Evolutionary conservation across 2,113 vertebrate genomes (phyloP).

Genomic region (Andinoacara biseriatus): DNA sequence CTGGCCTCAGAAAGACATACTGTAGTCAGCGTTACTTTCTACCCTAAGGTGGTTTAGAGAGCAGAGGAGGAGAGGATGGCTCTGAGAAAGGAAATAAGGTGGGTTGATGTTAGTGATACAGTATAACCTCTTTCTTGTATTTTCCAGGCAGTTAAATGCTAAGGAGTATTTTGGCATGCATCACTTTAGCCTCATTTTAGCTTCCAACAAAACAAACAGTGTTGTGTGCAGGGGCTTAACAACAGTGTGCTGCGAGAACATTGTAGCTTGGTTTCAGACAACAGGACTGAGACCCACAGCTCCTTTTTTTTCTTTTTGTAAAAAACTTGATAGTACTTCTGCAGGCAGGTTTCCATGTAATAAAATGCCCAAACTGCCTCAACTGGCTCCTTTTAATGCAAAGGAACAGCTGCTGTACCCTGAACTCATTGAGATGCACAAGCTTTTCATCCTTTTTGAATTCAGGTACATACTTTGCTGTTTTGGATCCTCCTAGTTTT

Average conservation of each 20-base stretch:
- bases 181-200: slow-evolving; percentile 1
- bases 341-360: background rate
- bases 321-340: background rate
- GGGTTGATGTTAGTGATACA: slow-evolving; percentile 9
- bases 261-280: background rate
- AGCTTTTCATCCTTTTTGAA: background rate
- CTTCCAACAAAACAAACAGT: slow-evolving; percentile 3
- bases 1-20: slow-evolving; percentile 42
- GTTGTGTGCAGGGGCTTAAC: background rate
- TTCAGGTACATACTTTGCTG: background rate
- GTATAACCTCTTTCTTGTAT: slow-evolving; percentile 14
- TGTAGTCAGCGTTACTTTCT: slow-evolving; percentile 37
- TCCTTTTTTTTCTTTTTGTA: background rate
- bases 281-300: background rate
- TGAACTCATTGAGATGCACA: background rate
- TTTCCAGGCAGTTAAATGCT: background rate
- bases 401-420: background rate
- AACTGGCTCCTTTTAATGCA: background rate
- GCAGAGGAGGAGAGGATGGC: slow-evolving; percentile 14
- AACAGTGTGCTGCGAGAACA: background rate
- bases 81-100: slow-evolving; percentile 6
- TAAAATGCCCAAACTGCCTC: background rate
- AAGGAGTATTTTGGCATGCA: background rate
- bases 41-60: slow-evolving; percentile 37
- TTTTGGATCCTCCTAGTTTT: background rate